A percentile compares a stretch with the other conserved stretches of the same genome.
phyloP scores from a whole-genome alignment of 1,140 invertebrate species.

The Drosophila tristis region DNA sequence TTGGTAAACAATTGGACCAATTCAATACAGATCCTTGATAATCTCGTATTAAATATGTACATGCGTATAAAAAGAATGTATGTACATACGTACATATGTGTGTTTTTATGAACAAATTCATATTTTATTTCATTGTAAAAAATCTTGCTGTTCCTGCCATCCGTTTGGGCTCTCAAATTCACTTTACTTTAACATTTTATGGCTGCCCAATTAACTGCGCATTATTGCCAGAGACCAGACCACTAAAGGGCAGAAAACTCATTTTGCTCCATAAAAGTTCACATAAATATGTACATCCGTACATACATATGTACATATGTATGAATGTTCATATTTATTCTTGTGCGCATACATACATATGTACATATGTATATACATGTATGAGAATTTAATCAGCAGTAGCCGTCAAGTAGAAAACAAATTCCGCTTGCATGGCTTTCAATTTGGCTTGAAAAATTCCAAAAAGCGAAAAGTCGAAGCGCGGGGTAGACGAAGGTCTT shows the following conservation, averaged over 20 bases:
- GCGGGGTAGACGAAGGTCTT: neutral
- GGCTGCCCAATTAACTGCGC: constrained; percentile 37
- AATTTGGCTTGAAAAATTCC: constrained; percentile 62
- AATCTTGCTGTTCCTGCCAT: neutral
- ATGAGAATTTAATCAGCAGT: constrained; percentile 49
- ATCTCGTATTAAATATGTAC: neutral
- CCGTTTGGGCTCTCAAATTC: no score
- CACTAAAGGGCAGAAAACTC: constrained; percentile 15
- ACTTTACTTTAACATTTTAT: constrained; percentile 19
- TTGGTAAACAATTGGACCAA: no score
- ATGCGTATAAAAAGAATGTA: neutral
- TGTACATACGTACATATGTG: no score
- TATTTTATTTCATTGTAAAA: no score
- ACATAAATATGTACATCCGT: neutral
- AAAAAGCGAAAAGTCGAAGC: constrained; percentile 15
- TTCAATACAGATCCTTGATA: no score
- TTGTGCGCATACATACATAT: neutral
- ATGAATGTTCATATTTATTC: constrained; percentile 1
- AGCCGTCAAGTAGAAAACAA: constrained; percentile 43
- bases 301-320: neutral
- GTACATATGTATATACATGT: constrained; percentile 2
- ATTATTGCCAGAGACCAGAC: constrained; percentile 21
- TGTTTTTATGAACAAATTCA: no score
- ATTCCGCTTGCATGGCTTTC: constrained; percentile 51
- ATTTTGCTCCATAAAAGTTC: constrained; percentile 19